These are phyloP conservation scores for Limnephilus rhombicus DNA, from an alignment of 2,888 invertebrate genomes.

Conservation along the genomic window DNA sequence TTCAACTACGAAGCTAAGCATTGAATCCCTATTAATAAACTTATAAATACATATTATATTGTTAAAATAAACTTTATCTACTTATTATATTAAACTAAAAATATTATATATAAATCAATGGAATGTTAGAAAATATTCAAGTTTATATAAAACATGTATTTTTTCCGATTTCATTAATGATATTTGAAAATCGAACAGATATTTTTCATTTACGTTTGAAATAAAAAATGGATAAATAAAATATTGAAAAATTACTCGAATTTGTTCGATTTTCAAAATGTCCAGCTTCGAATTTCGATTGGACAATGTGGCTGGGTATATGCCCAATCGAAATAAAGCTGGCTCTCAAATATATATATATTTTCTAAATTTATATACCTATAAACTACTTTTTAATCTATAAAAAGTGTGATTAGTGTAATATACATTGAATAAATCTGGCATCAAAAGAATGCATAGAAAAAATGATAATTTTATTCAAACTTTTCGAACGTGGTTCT, in stretches of 20 bases:
- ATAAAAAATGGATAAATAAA: slow-evolving; percentile 37
- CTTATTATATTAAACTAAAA: slow-evolving; percentile 13
- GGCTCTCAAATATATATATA: slow-evolving; percentile 63
- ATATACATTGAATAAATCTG: slow-evolving; percentile 33
- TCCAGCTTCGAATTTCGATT: slow-evolving; percentile 77
- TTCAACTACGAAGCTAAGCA: slow-evolving; percentile 6
- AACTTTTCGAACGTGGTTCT: background rate
- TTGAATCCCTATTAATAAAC: slow-evolving; percentile 15
- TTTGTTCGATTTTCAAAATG: slow-evolving; percentile 51
- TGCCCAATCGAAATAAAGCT: slow-evolving; percentile 83
- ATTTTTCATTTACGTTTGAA: slow-evolving; percentile 39
- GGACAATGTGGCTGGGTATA: slow-evolving; percentile 86
- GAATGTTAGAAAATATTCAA: slow-evolving; percentile 21
- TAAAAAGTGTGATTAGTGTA: slow-evolving; percentile 27
- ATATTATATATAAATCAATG: slow-evolving; percentile 40
- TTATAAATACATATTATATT: slow-evolving; percentile 43
- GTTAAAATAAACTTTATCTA: slow-evolving; percentile 10
- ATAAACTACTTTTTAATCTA: background rate
- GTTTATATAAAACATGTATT: slow-evolving; percentile 28
- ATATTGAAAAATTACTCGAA: slow-evolving; percentile 15
- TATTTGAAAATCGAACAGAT: slow-evolving; percentile 46
- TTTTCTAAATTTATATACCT: slow-evolving; percentile 2
- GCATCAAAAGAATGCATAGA: background rate
- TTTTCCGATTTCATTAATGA: slow-evolving; percentile 32
- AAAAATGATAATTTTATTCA: background rate